These are phyloP conservation scores for Chelonus insularis DNA, from an alignment of 1,140 invertebrate species.

Conservation along the genomic window DNA sequence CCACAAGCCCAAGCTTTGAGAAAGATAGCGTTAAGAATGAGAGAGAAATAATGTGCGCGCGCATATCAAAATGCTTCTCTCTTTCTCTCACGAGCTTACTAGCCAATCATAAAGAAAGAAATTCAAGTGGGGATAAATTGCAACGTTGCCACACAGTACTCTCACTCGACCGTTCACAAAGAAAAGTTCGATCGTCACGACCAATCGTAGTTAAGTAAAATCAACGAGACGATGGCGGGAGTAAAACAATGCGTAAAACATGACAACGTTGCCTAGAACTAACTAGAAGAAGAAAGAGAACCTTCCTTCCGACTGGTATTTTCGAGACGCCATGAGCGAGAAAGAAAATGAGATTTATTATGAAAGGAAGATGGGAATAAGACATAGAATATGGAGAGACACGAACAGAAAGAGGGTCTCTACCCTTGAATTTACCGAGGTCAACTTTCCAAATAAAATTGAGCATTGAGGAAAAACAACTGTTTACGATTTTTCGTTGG, in stretches of 20 bases:
- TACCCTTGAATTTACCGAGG: constrained; percentile 61
- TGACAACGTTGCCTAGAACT: constrained; percentile 18
- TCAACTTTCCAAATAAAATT: constrained; percentile 57
- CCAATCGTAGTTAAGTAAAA: constrained; percentile 42
- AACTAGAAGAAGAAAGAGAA: constrained; percentile 9
- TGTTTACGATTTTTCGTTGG: constrained; percentile 23
- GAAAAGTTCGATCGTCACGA: constrained; percentile 43
- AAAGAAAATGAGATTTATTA: constrained; percentile 21
- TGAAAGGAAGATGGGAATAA: constrained; percentile 19
- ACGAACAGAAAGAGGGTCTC: constrained; percentile 41
- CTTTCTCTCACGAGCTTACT: constrained; percentile 27
- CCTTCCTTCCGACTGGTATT: constrained; percentile 22
- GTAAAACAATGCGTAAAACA: constrained; percentile 33
- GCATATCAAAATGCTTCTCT: no score
- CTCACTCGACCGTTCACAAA: constrained; percentile 57
- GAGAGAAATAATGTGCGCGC: no score
- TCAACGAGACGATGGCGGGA: constrained; percentile 49
- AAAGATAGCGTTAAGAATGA: no score
- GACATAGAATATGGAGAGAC: constrained; percentile 19
- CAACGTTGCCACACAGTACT: constrained; percentile 48
- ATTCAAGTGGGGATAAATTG: constrained; percentile 26
- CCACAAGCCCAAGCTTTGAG: no score
- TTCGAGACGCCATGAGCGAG: constrained; percentile 31
- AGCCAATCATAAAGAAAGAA: constrained; percentile 41
- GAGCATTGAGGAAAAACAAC: no score